phyloP scores from a whole-genome alignment of 2,797 vertebrate genomes.

The Pangasius macronema region DNA sequence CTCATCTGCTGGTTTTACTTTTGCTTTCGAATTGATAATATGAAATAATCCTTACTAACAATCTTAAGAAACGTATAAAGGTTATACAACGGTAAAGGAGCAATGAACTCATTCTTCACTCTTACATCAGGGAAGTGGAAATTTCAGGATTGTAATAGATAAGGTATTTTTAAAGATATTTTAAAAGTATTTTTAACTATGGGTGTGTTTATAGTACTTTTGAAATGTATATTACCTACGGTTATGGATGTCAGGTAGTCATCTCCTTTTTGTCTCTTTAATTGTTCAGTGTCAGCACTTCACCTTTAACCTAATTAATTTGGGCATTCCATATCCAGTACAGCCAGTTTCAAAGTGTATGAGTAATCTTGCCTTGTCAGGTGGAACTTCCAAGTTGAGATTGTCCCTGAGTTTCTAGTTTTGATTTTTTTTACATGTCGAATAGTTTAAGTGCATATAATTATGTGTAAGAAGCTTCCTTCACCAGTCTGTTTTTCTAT shows the following conservation, averaged over 20 bases:
- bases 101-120: too few relatives aligned
- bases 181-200: too few relatives aligned
- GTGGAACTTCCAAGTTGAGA: constrained; percentile 17
- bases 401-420: background rate
- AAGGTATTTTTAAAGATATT: background rate
- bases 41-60: too few relatives aligned
- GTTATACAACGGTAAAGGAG: too few relatives aligned
- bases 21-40: constrained; percentile 10
- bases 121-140: background rate
- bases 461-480: background rate
- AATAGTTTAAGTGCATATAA: background rate
- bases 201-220: background rate
- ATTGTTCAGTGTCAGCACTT: constrained; percentile 32
- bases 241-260: background rate
- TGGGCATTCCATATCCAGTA: constrained; percentile 41
- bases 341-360: constrained; percentile 9
- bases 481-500: background rate
- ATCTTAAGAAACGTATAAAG: too few relatives aligned
- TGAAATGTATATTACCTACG: background rate
- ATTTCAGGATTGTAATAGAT: background rate
- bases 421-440: background rate
- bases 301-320: constrained; percentile 37
- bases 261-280: constrained; percentile 19
- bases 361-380: background rate
- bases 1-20: constrained; percentile 8